Evolutionary conservation across 2,113 vertebrate genomes (phyloP).

Genomic region (Syrrhaptes paradoxus): DNA sequence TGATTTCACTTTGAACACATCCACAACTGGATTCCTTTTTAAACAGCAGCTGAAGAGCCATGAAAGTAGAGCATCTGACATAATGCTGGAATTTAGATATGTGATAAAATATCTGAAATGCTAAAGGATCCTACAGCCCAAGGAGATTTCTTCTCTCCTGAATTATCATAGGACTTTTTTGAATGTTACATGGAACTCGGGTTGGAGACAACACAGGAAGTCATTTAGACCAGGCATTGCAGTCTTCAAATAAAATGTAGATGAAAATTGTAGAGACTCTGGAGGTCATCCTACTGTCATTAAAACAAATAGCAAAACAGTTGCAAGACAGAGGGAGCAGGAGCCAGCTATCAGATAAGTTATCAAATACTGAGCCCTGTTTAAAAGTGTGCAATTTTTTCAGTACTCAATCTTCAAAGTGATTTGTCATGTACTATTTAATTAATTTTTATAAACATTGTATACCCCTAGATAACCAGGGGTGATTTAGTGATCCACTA

Average conservation of each 20-base stretch:
- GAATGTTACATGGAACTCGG: not conserved
- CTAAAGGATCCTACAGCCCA: not conserved
- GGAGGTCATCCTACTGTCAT: not conserved
- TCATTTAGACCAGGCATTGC: not conserved
- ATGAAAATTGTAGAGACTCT: not conserved
- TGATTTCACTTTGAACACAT: not conserved
- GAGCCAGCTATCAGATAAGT: not conserved
- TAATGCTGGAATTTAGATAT: not conserved
- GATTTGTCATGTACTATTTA: not conserved
- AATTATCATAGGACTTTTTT: not conserved
- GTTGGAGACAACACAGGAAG: not conserved
- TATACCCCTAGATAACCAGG: not conserved
- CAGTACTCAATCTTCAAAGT: not conserved
- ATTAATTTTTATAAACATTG: not conserved
- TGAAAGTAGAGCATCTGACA: not conserved
- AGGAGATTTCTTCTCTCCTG: not conserved
- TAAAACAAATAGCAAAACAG: constrained; percentile 4
- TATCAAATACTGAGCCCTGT: not conserved
- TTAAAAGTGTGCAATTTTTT: not conserved
- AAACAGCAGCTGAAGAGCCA: not conserved
- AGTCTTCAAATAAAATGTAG: not conserved
- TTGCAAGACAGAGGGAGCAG: not conserved
- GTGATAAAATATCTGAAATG: not conserved
- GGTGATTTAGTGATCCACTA: not conserved
- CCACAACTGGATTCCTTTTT: not conserved